Evolutionary conservation across 2,113 vertebrate species (phyloP).

Genomic region (Sapajus apella): DNA sequence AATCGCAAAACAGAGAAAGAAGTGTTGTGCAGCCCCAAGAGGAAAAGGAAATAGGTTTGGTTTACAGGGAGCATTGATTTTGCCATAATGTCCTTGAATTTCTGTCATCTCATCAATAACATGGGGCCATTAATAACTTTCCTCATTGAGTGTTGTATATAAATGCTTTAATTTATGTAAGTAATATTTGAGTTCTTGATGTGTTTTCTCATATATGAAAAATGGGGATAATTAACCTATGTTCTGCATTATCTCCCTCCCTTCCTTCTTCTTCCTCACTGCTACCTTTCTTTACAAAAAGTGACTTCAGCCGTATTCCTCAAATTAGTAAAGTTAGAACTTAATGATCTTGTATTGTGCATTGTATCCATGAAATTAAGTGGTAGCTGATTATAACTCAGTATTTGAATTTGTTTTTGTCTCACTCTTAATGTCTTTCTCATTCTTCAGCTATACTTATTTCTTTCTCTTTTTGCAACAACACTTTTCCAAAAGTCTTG

Average conservation of each 20-base stretch:
- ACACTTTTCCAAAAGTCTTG: slow-evolving; percentile 19
- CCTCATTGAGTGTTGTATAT: not conserved
- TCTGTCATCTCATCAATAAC: not conserved
- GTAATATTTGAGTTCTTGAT: not conserved
- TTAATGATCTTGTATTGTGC: not conserved
- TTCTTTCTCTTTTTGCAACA: not conserved
- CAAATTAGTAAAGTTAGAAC: not conserved
- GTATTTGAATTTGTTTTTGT: not conserved
- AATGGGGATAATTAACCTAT: not conserved
- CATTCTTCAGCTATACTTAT: not conserved
- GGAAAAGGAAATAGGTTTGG: slow-evolving; percentile 9
- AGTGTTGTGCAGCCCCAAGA: not conserved
- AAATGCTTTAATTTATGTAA: slow-evolving; percentile 6
- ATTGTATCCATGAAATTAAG: not conserved
- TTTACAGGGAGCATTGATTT: not conserved
- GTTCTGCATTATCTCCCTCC: not conserved
- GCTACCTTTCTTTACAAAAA: not conserved
- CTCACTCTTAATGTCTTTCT: not conserved
- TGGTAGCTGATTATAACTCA: not conserved
- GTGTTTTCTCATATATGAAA: not conserved
- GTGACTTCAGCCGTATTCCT: not conserved
- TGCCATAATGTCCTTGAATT: not conserved
- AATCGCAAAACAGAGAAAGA: not conserved
- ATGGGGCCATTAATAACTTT: not conserved
- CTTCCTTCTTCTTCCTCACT: not conserved